phyloP scores from a whole-genome alignment of 1,140 invertebrate genomes.

The Anagrus nilaparvatae region DNA sequence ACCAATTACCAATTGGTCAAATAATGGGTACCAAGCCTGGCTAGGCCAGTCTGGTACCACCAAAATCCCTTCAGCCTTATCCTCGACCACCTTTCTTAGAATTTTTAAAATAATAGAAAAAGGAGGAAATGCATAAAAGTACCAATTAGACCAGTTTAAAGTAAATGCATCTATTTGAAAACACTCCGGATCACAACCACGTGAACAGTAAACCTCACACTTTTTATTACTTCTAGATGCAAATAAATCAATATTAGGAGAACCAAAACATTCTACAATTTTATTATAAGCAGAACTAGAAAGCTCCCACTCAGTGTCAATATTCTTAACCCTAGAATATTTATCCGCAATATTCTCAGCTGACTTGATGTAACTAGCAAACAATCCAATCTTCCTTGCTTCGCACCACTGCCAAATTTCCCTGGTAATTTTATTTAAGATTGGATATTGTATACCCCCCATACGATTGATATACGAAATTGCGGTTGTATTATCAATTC shows the following conservation, averaged over 20 bases:
- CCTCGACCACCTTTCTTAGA: neutral
- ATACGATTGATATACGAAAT: too few species aligned
- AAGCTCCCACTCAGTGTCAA: conserved; percentile 3
- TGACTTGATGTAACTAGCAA: neutral
- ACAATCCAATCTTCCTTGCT: neutral
- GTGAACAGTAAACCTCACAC: conserved; percentile 1
- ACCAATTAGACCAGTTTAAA: neutral
- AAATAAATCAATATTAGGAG: neutral
- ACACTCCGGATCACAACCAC: neutral
- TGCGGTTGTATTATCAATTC: too few species aligned
- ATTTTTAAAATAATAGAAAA: conserved; percentile 2
- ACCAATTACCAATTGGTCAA: neutral
- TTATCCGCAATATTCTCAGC: conserved; percentile 1
- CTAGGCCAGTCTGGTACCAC: conserved; percentile 1
- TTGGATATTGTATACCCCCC: too few species aligned
- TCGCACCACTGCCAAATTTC: conserved; percentile 4
- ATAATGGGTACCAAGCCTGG: conserved; percentile 4
- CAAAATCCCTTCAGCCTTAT: neutral
- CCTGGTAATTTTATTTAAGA: neutral
- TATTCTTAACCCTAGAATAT: neutral
- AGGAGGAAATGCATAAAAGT: conserved; percentile 6
- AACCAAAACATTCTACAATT: neutral
- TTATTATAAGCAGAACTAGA: neutral
- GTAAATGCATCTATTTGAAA: conserved; percentile 2
- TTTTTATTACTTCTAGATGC: neutral